Conservation (phyloP, 2,888 invertebrate genomes). For the Pterostichus madidus region DNA sequence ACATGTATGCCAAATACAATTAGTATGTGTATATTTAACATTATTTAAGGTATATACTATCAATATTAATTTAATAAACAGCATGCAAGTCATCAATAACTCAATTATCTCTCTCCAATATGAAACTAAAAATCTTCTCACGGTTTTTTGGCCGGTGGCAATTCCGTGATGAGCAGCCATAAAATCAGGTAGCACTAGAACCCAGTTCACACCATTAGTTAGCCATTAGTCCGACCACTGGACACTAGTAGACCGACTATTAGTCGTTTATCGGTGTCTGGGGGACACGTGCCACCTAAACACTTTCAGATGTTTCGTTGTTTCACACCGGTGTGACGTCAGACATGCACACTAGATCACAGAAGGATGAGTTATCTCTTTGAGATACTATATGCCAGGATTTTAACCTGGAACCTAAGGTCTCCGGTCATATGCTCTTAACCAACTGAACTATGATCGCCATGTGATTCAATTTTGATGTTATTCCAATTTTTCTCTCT, state of each 20-base stretch:
- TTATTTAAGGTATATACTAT: no score
- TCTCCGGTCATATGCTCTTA: no score
- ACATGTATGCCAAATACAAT: no score
- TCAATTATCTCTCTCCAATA: conserved; percentile 16
- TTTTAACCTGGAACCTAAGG: no score
- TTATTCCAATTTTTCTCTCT: no score
- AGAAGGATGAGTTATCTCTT: neutral
- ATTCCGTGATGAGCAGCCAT: conserved; percentile 26
- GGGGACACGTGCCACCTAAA: conserved; percentile 27
- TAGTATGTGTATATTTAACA: no score
- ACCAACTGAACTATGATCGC: no score
- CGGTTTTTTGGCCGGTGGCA: conserved; percentile 30
- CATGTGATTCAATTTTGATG: no score
- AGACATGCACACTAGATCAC: no score
- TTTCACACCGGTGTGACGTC: conserved; percentile 16
- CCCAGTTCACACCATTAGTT: conserved; percentile 54
- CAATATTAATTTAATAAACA: conserved; percentile 30
- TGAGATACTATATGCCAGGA: neutral
- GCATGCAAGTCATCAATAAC: conserved; percentile 30
- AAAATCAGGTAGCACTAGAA: conserved; percentile 44
- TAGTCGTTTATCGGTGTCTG: conserved; percentile 1
- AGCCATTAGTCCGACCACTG: conserved; percentile 36
- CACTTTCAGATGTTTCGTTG: conserved; percentile 15
- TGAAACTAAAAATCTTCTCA: conserved; percentile 45
- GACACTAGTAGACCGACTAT: conserved; percentile 10